Conservation (phyloP, 2,797 vertebrate species). For the Delichon dasypus region DNA sequence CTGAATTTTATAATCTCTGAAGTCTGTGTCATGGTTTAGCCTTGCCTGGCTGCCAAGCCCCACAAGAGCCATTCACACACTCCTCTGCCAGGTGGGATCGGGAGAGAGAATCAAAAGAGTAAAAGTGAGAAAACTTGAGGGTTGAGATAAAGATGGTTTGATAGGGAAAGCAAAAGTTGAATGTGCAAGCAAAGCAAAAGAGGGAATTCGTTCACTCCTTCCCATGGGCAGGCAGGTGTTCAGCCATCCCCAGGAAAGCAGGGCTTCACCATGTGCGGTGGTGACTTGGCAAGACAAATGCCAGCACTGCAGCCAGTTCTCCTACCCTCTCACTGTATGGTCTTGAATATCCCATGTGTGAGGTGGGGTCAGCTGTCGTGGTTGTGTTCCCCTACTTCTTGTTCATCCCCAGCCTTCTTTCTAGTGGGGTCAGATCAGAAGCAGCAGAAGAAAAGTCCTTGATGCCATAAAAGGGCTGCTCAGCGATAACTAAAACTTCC, state of each 20-base stretch:
- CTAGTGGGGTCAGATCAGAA: neutral
- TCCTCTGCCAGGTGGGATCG: neutral
- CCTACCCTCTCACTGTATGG: neutral
- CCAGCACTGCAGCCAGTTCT: too few relatives aligned
- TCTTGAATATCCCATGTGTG: neutral
- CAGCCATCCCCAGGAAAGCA: neutral
- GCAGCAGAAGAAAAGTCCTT: neutral
- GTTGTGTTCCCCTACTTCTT: neutral
- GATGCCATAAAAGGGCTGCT: neutral
- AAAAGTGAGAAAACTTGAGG: neutral
- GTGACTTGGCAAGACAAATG: neutral
- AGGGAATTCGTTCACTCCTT: neutral
- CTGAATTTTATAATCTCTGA: neutral
- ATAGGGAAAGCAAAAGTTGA: neutral
- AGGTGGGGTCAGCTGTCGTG: neutral
- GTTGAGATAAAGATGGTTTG: neutral
- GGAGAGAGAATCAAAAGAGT: neutral
- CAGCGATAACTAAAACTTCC: neutral
- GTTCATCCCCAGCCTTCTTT: neutral
- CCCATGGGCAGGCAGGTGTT: neutral
- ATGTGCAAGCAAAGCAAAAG: neutral
- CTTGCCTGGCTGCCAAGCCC: neutral
- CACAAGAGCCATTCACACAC: rapidly evolving
- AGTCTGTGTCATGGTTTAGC: neutral
- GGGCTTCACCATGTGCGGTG: neutral